Percentiles rank a stretch among this genome's conserved stretches.
phyloP scores from a whole-genome alignment of 2,797 vertebrate genomes.

The Ceyx erithaca region DNA sequence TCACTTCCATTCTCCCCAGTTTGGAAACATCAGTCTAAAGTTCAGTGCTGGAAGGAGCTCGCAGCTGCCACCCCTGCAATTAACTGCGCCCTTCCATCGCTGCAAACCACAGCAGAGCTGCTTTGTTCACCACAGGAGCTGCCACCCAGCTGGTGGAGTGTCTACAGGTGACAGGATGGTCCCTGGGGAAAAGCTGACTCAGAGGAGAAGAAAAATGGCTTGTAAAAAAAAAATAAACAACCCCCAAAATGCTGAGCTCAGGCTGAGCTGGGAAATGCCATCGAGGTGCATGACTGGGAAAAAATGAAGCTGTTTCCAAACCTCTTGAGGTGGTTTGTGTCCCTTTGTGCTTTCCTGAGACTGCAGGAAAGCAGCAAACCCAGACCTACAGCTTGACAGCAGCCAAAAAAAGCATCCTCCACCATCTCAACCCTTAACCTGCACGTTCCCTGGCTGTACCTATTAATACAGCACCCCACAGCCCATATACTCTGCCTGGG shows the following conservation, averaged over 20 bases:
- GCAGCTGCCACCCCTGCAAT: neutral
- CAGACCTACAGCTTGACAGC: neutral
- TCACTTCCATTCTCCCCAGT: neutral
- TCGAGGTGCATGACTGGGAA: neutral
- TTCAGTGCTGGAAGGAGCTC: neutral
- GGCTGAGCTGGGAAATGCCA: neutral
- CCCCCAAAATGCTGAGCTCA: neutral
- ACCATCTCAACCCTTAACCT: neutral
- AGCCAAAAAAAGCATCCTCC: neutral
- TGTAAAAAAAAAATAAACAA: neutral
- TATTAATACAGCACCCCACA: neutral
- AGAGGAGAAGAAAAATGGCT: neutral
- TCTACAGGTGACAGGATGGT: neutral
- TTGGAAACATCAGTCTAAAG: neutral
- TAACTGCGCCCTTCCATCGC: neutral
- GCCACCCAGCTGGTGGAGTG: neutral
- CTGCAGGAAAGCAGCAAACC: neutral
- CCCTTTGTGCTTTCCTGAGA: neutral
- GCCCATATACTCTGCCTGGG: rapidly evolving
- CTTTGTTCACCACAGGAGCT: rapidly evolving
- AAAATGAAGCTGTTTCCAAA: neutral
- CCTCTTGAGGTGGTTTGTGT: neutral
- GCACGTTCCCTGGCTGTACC: rapidly evolving
- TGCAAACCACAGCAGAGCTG: neutral
- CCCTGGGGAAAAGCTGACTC: neutral